Conservation (phyloP, 2,888 invertebrate species). For the Belgica antarctica region DNA sequence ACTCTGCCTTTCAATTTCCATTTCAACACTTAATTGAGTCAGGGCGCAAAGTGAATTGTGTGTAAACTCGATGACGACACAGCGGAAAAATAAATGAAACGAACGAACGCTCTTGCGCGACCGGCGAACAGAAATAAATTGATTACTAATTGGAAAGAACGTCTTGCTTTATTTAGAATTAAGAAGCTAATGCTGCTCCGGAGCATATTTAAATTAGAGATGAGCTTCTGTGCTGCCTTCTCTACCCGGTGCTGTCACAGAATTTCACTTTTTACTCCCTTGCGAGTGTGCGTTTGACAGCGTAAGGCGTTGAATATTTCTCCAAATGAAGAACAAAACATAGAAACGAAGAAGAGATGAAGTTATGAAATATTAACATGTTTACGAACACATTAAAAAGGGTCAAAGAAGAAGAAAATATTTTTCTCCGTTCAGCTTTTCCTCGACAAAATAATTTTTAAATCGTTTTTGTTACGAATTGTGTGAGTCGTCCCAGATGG, state of each 20-base stretch:
- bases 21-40: slow-evolving; percentile 23
- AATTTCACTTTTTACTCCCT: slow-evolving; percentile 3
- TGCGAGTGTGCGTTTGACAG: slow-evolving; percentile 8
- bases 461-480: neutral
- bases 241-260: slow-evolving; percentile 20
- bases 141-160: slow-evolving; percentile 44
- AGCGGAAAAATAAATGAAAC: neutral
- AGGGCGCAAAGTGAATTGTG: slow-evolving; percentile 23
- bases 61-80: neutral
- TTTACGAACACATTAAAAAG: slow-evolving; percentile 33
- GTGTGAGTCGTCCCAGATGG: too few species aligned
- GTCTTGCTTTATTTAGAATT: slow-evolving; percentile 44
- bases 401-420: neutral
- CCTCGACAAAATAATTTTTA: neutral
- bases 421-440: neutral
- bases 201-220: slow-evolving; percentile 20
- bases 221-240: slow-evolving; percentile 24
- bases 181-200: slow-evolving; percentile 40
- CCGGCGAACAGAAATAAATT: slow-evolving; percentile 41
- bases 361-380: slow-evolving; percentile 17
- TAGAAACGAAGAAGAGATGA: neutral
- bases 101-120: neutral
- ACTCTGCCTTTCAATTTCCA: neutral
- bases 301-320: slow-evolving; percentile 14
- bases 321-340: neutral